These are phyloP conservation scores for Drosophila fungiperda DNA, from an alignment of 2,888 invertebrate species.

Conservation along the genomic window DNA sequence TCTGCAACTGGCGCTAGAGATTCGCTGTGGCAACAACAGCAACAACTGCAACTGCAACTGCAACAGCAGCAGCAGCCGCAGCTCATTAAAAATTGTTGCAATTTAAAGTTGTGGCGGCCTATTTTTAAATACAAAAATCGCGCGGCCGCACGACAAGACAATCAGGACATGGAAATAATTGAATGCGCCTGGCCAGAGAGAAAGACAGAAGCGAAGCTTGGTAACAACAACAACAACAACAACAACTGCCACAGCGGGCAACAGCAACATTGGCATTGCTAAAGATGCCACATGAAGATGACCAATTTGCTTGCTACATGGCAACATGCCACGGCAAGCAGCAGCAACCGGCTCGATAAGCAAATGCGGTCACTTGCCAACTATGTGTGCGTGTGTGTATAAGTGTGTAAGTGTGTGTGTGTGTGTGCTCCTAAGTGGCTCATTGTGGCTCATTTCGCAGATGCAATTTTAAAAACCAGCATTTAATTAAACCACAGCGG, in stretches of 20 bases:
- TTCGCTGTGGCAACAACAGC: conserved; percentile 18
- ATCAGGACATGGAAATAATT: conserved; percentile 80
- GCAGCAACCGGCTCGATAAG: conserved; percentile 67
- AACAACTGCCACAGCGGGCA: conserved; percentile 22
- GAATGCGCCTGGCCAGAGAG: conserved; percentile 71
- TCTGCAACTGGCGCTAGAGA: conserved; percentile 55
- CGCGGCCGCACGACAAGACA: conserved; percentile 78
- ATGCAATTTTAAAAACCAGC: conserved; percentile 77
- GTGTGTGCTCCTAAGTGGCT: conserved; percentile 67
- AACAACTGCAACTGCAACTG: not conserved
- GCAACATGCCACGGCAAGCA: conserved; percentile 54
- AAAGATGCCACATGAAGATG: conserved; percentile 73
- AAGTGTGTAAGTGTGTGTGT: conserved; percentile 12
- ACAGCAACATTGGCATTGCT: conserved; percentile 48
- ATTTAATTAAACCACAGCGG: conserved; percentile 73
- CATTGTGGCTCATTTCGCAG: conserved; percentile 80
- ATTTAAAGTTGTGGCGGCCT: conserved; percentile 69
- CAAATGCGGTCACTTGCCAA: conserved; percentile 64
- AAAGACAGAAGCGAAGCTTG: not conserved
- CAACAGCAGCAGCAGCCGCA: conserved; percentile 28
- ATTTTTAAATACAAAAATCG: conserved; percentile 79
- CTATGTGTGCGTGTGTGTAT: conserved; percentile 1
- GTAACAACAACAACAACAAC: conserved; percentile 11
- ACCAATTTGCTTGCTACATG: conserved; percentile 79
- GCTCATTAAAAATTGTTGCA: conserved; percentile 77